Conservation (phyloP, 2,888 invertebrate species). For the Chrysopilus asiliformis region DNA sequence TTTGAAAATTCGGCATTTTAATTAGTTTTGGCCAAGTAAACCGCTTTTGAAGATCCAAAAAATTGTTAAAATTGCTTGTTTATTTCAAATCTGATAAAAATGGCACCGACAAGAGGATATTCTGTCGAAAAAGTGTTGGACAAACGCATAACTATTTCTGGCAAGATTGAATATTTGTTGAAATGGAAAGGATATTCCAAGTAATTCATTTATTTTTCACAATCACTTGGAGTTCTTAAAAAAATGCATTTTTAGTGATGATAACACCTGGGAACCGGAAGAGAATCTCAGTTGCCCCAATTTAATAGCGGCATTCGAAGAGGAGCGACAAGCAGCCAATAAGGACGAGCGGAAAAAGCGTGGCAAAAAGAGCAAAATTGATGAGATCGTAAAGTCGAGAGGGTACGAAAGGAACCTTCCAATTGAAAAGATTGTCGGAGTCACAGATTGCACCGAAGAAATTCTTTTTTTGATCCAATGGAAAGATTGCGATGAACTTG, state of each 20-base stretch:
- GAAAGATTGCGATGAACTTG: constrained; percentile 53
- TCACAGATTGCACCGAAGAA: constrained; percentile 77
- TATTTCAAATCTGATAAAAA: too few relatives aligned
- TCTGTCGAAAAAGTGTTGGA: constrained; percentile 87
- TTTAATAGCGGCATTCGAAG: constrained; percentile 72
- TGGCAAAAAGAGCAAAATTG: constrained; percentile 37
- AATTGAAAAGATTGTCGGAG: constrained; percentile 79
- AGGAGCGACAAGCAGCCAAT: constrained; percentile 50
- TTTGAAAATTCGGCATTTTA: too few relatives aligned
- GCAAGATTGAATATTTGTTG: constrained; percentile 56
- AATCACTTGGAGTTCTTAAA: not conserved
- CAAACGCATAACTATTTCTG: constrained; percentile 52
- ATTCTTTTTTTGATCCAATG: constrained; percentile 85
- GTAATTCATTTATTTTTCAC: constrained; percentile 28
- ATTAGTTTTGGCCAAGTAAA: too few relatives aligned
- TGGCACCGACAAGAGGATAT: constrained; percentile 47
- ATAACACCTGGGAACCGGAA: constrained; percentile 95
- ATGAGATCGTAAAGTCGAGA: constrained; percentile 49
- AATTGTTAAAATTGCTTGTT: too few relatives aligned
- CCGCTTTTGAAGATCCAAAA: too few relatives aligned
- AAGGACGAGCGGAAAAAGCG: constrained; percentile 34
- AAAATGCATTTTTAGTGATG: constrained; percentile 41
- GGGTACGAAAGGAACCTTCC: constrained; percentile 69
- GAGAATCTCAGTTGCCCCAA: constrained; percentile 86
- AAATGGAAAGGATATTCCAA: constrained; percentile 73